A percentile compares a stretch with the other conserved stretches of the same genome.
phyloP scores from a whole-genome alignment of 2,888 invertebrate species.

The Selenia dentaria region DNA sequence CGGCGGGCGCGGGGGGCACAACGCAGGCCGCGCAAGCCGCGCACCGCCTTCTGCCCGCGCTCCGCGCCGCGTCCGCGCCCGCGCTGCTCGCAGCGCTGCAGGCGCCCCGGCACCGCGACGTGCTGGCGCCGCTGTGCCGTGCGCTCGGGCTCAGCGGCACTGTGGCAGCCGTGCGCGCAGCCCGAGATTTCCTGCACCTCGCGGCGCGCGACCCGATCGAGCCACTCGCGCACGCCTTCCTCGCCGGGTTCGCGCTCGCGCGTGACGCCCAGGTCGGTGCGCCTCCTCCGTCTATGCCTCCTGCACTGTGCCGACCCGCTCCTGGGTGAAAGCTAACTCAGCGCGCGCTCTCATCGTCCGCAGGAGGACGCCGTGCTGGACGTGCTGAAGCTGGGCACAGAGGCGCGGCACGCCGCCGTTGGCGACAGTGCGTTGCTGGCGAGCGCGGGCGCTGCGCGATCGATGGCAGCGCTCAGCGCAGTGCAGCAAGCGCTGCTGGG shows the following conservation, averaged over 20 bases:
- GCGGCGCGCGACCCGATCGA: slow-evolving; percentile 39
- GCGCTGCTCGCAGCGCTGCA: slow-evolving; percentile 22
- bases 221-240: slow-evolving; percentile 25
- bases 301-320: slow-evolving; percentile 24
- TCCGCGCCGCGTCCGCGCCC: slow-evolving; percentile 26
- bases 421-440: slow-evolving; percentile 42
- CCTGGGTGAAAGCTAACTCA: too few relatives aligned
- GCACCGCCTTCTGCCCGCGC: slow-evolving; percentile 8
- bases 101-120: slow-evolving; percentile 14
- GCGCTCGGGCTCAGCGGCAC: slow-evolving; percentile 53
- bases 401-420: slow-evolving; percentile 37
- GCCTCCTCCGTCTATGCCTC: slow-evolving; percentile 33
- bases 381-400: slow-evolving; percentile 40
- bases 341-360: background rate
- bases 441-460: slow-evolving; percentile 36
- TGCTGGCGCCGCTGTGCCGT: slow-evolving; percentile 31
- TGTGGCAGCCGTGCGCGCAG: slow-evolving; percentile 45
- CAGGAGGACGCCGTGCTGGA: slow-evolving; percentile 37
- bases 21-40: slow-evolving; percentile 24
- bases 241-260: slow-evolving; percentile 38
- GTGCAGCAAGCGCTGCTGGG: slow-evolving; percentile 42
- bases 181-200: slow-evolving; percentile 48
- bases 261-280: slow-evolving; percentile 14
- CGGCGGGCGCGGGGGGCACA: slow-evolving; percentile 25
- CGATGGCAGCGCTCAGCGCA: slow-evolving; percentile 34